A percentile compares a stretch with the other conserved stretches of the same genome.
phyloP scores from a whole-genome alignment of 92 coral and sea anemone species.

The Epizoanthus ramosus region DNA sequence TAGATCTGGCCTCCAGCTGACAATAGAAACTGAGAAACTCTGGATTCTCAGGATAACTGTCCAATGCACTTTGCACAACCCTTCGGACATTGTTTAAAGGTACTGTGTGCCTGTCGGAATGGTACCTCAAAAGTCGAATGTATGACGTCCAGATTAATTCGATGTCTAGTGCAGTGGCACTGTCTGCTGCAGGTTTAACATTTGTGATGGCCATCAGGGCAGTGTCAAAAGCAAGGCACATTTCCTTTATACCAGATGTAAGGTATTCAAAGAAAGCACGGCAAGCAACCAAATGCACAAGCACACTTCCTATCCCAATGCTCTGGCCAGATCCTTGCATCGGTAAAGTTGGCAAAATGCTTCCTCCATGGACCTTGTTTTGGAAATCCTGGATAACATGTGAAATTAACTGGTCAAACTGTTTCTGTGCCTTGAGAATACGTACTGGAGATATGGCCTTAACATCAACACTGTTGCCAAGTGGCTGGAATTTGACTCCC shows the following conservation, averaged over 20 bases:
- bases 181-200: slow-evolving; percentile 22
- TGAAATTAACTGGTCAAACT: slow-evolving; percentile 46
- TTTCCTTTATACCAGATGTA: slow-evolving; percentile 77
- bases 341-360: slow-evolving; percentile 9
- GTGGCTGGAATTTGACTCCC: slow-evolving; percentile 57
- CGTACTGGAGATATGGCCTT: slow-evolving; percentile 55
- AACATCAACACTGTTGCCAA: neutral
- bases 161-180: slow-evolving; percentile 49
- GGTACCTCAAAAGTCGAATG: slow-evolving; percentile 68
- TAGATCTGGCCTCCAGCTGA: slow-evolving; percentile 78
- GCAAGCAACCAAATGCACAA: slow-evolving; percentile 75
- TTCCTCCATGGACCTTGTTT: neutral
- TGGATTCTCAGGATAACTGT: slow-evolving; percentile 75
- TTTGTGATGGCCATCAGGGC: slow-evolving; percentile 36
- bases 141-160: slow-evolving; percentile 73
- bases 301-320: slow-evolving; percentile 46
- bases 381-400: slow-evolving; percentile 32
- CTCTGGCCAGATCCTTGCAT: slow-evolving; percentile 39
- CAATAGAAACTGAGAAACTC: slow-evolving; percentile 73
- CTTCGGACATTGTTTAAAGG: slow-evolving; percentile 66
- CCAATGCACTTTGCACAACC: slow-evolving; percentile 50
- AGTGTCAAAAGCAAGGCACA: slow-evolving; percentile 55
- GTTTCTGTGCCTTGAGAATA: slow-evolving; percentile 61
- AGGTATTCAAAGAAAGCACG: slow-evolving; percentile 83
- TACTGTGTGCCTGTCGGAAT: slow-evolving; percentile 54